These are phyloP conservation scores for Babylonia areolata DNA, from an alignment of 1,140 invertebrate species.

Conservation along the genomic window DNA sequence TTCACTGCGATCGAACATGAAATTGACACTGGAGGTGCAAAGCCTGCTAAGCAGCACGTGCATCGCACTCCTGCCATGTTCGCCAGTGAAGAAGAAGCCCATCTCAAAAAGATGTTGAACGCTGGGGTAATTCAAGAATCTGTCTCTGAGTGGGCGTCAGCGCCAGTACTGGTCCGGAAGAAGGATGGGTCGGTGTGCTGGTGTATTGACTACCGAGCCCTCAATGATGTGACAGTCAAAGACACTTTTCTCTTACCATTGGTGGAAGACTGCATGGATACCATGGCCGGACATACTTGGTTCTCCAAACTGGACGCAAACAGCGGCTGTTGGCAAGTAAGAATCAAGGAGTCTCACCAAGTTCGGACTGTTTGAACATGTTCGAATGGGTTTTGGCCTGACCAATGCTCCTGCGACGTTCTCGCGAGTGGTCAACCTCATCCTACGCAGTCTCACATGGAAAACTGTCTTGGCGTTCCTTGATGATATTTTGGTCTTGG, in stretches of 20 bases:
- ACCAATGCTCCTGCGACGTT: slow-evolving; percentile 42
- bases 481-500: slow-evolving; percentile 34
- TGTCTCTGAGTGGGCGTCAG: slow-evolving; percentile 49
- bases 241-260: slow-evolving; percentile 78
- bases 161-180: slow-evolving; percentile 76
- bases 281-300: slow-evolving; percentile 18
- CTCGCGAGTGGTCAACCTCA: slow-evolving; percentile 12
- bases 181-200: slow-evolving; percentile 75
- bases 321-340: slow-evolving; percentile 43
- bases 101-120: slow-evolving; percentile 45
- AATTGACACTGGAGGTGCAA: slow-evolving; percentile 46
- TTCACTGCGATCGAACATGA: slow-evolving; percentile 38
- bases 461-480: slow-evolving; percentile 31
- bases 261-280: slow-evolving; percentile 72
- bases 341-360: slow-evolving; percentile 42
- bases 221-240: slow-evolving; percentile 74
- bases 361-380: slow-evolving; percentile 47
- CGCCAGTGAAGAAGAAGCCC: slow-evolving; percentile 39
- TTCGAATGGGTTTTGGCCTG: slow-evolving; percentile 50
- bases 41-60: slow-evolving; percentile 35
- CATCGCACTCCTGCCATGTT: slow-evolving; percentile 40
- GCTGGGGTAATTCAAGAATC: slow-evolving; percentile 44
- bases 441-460: slow-evolving; percentile 25
- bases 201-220: slow-evolving; percentile 76
- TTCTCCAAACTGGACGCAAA: slow-evolving; percentile 46